phyloP scores from a whole-genome alignment of 2,797 vertebrate genomes.

The Nyctibius grandis region DNA sequence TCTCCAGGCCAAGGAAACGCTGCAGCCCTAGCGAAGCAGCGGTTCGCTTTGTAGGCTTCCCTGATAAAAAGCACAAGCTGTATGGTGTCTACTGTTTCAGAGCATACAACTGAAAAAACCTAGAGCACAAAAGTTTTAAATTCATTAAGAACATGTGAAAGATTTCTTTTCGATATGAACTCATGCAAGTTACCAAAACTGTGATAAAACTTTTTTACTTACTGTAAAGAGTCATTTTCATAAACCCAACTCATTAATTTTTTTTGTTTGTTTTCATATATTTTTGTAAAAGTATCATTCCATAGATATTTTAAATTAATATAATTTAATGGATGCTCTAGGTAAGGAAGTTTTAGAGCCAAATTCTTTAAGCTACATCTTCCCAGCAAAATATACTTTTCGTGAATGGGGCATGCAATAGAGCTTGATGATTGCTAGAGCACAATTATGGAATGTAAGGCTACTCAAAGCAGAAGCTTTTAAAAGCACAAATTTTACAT shows the following conservation, averaged over 20 bases:
- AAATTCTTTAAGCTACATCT: slow-evolving; percentile 58
- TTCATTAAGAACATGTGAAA: slow-evolving; percentile 71
- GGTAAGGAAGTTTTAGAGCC: slow-evolving; percentile 57
- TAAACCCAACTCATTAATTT: slow-evolving; percentile 70
- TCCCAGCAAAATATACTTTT: slow-evolving; percentile 57
- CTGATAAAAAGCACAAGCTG: slow-evolving; percentile 88
- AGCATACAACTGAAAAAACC: slow-evolving; percentile 75
- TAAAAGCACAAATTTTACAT: slow-evolving; percentile 72
- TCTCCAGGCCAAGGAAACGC: slow-evolving; percentile 88
- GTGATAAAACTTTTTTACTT: slow-evolving; percentile 84
- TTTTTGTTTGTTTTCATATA: slow-evolving; percentile 36
- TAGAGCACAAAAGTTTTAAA: background rate
- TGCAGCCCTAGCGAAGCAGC: slow-evolving; percentile 92
- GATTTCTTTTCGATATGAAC: slow-evolving; percentile 75
- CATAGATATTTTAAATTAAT: slow-evolving; percentile 77
- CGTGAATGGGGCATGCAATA: slow-evolving; percentile 66
- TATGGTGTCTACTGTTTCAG: slow-evolving; percentile 94
- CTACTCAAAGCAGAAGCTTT: slow-evolving; percentile 74
- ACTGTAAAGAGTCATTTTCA: slow-evolving; percentile 78
- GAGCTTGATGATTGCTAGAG: slow-evolving; percentile 63
- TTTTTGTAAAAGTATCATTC: slow-evolving; percentile 71
- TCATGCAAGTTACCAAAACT: slow-evolving; percentile 85
- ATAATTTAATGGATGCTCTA: slow-evolving; percentile 78
- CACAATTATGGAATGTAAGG: slow-evolving; percentile 64
- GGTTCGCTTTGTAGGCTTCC: slow-evolving; percentile 89